Percentiles rank a stretch among this genome's conserved stretches.
Conservation (phyloP, 2,888 invertebrate species). For the Acronicta psi region DNA sequence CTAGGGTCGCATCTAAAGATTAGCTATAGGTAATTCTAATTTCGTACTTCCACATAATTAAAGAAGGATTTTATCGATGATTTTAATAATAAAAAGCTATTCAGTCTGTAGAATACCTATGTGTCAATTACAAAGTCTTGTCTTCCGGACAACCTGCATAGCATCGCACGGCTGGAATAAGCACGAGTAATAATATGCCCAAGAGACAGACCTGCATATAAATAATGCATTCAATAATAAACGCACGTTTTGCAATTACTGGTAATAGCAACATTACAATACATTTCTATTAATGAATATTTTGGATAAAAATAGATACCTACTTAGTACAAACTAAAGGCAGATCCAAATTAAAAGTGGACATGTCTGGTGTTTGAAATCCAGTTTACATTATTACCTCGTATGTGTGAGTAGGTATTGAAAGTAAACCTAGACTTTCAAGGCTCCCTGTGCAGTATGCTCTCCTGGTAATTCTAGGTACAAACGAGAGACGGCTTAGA, state of each 20-base stretch:
- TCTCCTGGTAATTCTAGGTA: constrained; percentile 84
- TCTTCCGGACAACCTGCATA: constrained; percentile 21
- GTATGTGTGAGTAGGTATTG: constrained; percentile 55
- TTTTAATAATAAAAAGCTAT: too few relatives aligned
- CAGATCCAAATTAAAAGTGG: constrained; percentile 7
- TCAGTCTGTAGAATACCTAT: background rate
- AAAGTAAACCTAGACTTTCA: constrained; percentile 74
- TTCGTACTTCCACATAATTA: too few relatives aligned
- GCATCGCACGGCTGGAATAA: constrained; percentile 13
- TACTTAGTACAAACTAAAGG: background rate
- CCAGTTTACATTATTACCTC: constrained; percentile 35
- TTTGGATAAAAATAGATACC: background rate
- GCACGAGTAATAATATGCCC: background rate
- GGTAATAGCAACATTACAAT: constrained; percentile 16
- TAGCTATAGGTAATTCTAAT: too few relatives aligned
- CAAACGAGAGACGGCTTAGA: constrained; percentile 67
- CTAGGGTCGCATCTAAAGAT: too few relatives aligned
- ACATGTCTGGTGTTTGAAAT: constrained; percentile 28
- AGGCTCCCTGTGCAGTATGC: constrained; percentile 67
- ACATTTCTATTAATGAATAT: background rate
- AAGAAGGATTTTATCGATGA: too few relatives aligned
- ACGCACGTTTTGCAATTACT: constrained; percentile 24
- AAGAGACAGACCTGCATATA: constrained; percentile 9
- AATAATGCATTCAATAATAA: constrained; percentile 13
- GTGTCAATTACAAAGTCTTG: constrained; percentile 29